A percentile compares a stretch with the other conserved stretches of the same genome.
These are phyloP conservation scores for Halichoeres trimaculatus DNA, from an alignment of 2,113 vertebrate genomes.

Conservation along the genomic window DNA sequence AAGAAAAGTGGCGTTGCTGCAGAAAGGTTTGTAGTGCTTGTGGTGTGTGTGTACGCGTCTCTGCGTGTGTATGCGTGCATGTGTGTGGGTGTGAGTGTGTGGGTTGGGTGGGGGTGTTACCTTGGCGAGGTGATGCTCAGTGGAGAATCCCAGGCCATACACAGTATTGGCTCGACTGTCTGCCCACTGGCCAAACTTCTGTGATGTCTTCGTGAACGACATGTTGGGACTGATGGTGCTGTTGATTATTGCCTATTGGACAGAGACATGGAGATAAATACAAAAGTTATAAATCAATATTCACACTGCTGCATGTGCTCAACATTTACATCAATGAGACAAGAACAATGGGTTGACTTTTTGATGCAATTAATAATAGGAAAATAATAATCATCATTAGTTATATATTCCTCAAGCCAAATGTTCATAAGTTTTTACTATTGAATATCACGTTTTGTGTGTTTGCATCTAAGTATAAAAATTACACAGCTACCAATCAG, in stretches of 20 bases:
- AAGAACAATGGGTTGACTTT: too few relatives aligned
- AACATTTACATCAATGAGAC: too few relatives aligned
- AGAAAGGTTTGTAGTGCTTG: constrained; percentile 36
- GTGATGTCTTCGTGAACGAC: constrained; percentile 99
- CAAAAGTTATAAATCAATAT: constrained; percentile 26
- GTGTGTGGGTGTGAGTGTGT: constrained; percentile 13
- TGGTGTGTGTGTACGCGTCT: background rate
- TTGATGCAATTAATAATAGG: background rate
- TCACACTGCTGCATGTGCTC: background rate
- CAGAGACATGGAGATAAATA: constrained; percentile 60
- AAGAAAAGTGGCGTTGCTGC: constrained; percentile 19
- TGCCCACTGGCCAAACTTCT: constrained; percentile 99
- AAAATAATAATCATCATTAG: background rate
- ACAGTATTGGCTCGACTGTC: constrained; percentile 97
- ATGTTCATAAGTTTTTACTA: too few relatives aligned
- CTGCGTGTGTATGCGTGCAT: constrained; percentile 13
- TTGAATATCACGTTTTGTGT: background rate
- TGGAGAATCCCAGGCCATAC: constrained; percentile 98
- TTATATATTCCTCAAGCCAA: too few relatives aligned
- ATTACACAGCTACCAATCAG: background rate
- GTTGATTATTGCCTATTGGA: constrained; percentile 98
- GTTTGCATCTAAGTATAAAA: background rate
- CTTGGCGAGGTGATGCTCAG: constrained; percentile 97
- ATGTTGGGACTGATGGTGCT: constrained; percentile 99
- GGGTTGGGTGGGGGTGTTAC: constrained; percentile 69